phyloP scores from a whole-genome alignment of 2,113 vertebrate genomes.

The Fregata magnificens region DNA sequence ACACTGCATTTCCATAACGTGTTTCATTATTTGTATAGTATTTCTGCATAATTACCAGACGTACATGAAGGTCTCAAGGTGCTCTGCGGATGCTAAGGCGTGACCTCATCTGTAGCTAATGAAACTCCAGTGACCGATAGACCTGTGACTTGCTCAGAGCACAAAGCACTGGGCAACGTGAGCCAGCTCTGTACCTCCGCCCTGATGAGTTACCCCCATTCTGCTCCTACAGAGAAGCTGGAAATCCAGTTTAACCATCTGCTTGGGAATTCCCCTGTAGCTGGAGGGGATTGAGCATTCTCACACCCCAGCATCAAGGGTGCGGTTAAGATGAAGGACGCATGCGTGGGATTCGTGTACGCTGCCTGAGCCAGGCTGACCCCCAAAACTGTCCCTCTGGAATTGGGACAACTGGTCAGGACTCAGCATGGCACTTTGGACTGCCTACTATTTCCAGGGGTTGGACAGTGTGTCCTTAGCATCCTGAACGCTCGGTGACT shows the following conservation, averaged over 20 bases:
- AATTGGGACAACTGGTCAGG: background rate
- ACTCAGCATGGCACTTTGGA: background rate
- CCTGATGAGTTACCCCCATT: slow-evolving; percentile 36
- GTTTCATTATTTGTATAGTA: background rate
- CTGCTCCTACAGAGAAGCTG: slow-evolving; percentile 36
- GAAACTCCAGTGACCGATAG: slow-evolving; percentile 20
- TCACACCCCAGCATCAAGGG: slow-evolving; percentile 45
- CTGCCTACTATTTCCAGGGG: background rate
- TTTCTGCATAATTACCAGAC: background rate
- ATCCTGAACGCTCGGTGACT: background rate
- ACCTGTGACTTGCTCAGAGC: background rate
- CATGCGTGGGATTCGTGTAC: background rate
- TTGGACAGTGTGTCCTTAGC: background rate
- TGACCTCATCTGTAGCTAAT: background rate
- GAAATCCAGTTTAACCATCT: slow-evolving; percentile 62
- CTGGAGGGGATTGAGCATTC: slow-evolving; percentile 59
- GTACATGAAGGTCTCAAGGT: background rate
- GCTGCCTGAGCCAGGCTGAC: background rate
- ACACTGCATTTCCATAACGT: background rate
- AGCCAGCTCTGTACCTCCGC: background rate
- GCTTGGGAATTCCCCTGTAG: slow-evolving; percentile 65
- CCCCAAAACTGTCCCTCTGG: background rate
- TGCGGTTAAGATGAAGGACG: slow-evolving; percentile 17
- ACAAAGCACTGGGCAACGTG: background rate
- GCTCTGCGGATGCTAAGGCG: background rate